Evolutionary conservation across 2,113 vertebrate genomes (phyloP).

Genomic region (Aleadryas rufinucha): DNA sequence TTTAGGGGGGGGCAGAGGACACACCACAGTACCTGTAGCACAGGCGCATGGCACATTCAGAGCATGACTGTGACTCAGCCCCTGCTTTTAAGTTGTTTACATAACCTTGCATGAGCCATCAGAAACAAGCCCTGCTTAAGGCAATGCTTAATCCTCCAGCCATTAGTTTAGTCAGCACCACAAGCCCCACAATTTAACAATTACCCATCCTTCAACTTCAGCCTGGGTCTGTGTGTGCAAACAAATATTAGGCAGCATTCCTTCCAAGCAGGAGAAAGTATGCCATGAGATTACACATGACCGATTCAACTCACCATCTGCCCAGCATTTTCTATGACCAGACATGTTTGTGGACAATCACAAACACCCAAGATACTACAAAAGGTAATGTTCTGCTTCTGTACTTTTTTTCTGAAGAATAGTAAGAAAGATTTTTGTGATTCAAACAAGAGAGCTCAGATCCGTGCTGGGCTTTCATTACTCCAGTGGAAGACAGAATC

Average conservation of each 20-base stretch:
- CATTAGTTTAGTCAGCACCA: neutral
- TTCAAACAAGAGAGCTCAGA: neutral
- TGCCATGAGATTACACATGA: neutral
- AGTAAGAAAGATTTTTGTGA: neutral
- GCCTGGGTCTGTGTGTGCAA: neutral
- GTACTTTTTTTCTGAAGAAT: neutral
- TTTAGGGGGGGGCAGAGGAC: neutral
- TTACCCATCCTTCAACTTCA: neutral
- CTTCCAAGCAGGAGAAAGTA: neutral
- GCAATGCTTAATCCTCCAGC: neutral
- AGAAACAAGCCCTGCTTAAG: neutral
- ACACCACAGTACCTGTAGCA: neutral
- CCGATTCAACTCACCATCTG: neutral
- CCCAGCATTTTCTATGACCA: neutral
- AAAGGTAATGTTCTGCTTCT: neutral
- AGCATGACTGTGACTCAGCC: neutral
- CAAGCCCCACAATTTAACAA: neutral
- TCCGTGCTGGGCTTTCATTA: neutral
- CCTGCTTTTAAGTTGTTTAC: constrained; percentile 9
- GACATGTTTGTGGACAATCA: neutral
- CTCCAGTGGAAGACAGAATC: neutral
- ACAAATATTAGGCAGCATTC: neutral
- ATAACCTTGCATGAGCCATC: constrained; percentile 1
- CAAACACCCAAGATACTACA: fast-evolving
- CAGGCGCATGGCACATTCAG: neutral